Evolutionary conservation across 2,797 vertebrate genomes (phyloP), one percentile per base, ranked within the genome.

Genomic region (Macropus fuliginosus): DNA sequence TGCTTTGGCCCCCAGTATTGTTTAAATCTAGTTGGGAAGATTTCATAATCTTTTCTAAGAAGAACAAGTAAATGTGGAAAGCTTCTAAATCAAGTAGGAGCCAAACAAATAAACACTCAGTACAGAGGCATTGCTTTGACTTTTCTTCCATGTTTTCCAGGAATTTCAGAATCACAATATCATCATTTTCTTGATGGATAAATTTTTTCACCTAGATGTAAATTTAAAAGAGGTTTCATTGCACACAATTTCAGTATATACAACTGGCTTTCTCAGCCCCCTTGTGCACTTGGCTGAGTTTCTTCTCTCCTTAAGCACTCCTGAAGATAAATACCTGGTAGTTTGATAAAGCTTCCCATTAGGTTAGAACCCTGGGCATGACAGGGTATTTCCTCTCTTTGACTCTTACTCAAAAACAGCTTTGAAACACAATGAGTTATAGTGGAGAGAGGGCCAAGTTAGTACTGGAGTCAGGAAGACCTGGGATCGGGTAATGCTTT

Each of bases 31-130:
- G 31, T 52, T 50, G 46, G 90, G 59, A 94, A 24, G 56, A 93
- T 94, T 16, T 90, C 59, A 55, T 94, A 50, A 66, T 91, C 92
- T 66, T 90, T 87, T 1, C 34, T 62, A 90, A 59, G n/a, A 93
- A 89, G 18, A 62, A 31, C 56, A 93, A 56, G 54, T 91, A 91
- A 94, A 94, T 87, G 29, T 16, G 0, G 2, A 93, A 55, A 56
- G n/a, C 54, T 5, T 9, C n/a, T 81, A 24, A 3, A 16, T 55
- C 56, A n/a, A 46, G 52, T 31, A 92, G 50, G 34, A 81, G 12
- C n/a, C 52, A 21, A 74, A 5, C 34, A 31, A 55, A 10, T 46
- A 55, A 56, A n/a, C 62, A 34, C 52, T 81, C 92, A 89, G 93
- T 52, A 93, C 28, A 81, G 74, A 81, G 54, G 92, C 87, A 28